Evolutionary conservation across 2,888 invertebrate genomes (phyloP).

Genomic region (Frankliniella fusca): DNA sequence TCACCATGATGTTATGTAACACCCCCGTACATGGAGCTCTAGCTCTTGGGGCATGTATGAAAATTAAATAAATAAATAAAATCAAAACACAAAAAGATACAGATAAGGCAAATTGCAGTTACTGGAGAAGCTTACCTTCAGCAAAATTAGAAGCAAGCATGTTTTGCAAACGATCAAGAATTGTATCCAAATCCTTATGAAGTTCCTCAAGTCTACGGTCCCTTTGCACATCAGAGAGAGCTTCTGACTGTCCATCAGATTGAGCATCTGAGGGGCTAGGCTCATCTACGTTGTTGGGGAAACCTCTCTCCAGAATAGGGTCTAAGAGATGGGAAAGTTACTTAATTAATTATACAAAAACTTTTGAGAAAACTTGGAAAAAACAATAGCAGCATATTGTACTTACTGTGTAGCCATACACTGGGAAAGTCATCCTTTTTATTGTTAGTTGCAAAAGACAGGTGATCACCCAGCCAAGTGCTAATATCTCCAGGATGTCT

Average conservation of each 20-base stretch:
- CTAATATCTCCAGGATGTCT: conserved; percentile 25
- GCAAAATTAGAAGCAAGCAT: conserved; percentile 61
- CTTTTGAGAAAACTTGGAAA: neutral
- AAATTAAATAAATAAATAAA: too few species aligned
- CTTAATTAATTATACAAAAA: neutral
- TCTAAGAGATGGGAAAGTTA: neutral
- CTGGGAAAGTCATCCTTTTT: neutral
- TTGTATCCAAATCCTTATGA: conserved; percentile 59
- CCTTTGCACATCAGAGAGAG: conserved; percentile 3
- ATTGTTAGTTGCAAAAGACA: neutral
- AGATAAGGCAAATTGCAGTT: neutral
- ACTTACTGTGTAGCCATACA: neutral
- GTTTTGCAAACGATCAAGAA: conserved; percentile 64
- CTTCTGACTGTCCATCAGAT: neutral
- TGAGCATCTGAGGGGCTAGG: neutral
- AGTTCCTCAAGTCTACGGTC: conserved; percentile 36
- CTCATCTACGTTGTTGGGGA: neutral
- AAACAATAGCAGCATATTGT: neutral
- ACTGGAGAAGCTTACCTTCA: neutral
- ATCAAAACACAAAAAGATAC: neutral
- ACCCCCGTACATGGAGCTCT: too few species aligned
- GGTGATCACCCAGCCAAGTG: neutral
- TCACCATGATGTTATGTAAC: too few species aligned
- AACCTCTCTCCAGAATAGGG: neutral
- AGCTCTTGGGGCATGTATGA: too few species aligned